phyloP scores from a whole-genome alignment of 2,888 invertebrate species.

The Pyrocoelia pectoralis region DNA sequence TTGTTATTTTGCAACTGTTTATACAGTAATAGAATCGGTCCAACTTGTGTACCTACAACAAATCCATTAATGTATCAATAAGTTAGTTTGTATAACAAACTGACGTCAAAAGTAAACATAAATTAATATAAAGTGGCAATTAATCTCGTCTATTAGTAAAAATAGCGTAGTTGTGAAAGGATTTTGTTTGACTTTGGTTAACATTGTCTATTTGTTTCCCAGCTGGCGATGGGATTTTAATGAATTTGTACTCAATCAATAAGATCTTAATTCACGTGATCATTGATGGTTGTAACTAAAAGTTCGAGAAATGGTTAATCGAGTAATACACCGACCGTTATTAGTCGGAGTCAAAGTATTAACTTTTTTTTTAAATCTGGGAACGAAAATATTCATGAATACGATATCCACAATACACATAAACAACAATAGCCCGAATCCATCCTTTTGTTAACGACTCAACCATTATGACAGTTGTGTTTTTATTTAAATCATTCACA shows the following conservation, averaged over 20 bases:
- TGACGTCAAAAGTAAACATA: constrained; percentile 1
- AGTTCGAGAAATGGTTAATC: neutral
- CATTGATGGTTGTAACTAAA: neutral
- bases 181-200: neutral
- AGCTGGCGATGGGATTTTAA: neutral
- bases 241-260: constrained; percentile 1
- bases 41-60: too few species aligned
- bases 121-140: constrained; percentile 1
- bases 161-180: neutral
- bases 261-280: neutral
- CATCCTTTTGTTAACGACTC: constrained; percentile 2
- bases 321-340: neutral
- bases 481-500: constrained; percentile 11
- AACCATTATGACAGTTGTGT: constrained; percentile 13
- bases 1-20: too few species aligned
- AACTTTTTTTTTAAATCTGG: neutral
- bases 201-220: neutral
- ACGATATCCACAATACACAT: constrained; percentile 3
- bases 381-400: constrained; percentile 10
- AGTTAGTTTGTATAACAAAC: neutral
- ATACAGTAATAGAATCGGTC: too few species aligned
- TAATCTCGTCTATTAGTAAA: constrained; percentile 1
- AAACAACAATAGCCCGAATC: constrained; percentile 9
- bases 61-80: neutral
- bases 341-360: neutral